Evolutionary conservation across 2,888 invertebrate genomes (phyloP).

Genomic region (Agriopis marginaria): DNA sequence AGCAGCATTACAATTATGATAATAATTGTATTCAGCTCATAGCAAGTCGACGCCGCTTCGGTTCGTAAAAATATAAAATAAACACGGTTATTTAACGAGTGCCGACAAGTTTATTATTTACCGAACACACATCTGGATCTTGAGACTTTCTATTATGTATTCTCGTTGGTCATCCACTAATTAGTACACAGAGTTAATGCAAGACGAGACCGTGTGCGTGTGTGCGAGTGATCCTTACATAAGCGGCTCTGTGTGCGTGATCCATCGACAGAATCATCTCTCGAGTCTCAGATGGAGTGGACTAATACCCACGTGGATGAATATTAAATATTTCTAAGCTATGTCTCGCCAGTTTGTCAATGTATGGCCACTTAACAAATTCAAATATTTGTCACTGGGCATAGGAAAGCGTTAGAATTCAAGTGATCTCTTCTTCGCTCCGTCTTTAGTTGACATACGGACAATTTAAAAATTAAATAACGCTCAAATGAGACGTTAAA

Average conservation of each 20-base stretch:
- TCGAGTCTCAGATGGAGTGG: conserved; percentile 26
- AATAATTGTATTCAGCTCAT: conserved; percentile 65
- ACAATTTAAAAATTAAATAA: conserved; percentile 84
- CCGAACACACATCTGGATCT: conserved; percentile 81
- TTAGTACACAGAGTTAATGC: conserved; percentile 84
- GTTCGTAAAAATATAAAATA: conserved; percentile 74
- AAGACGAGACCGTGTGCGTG: conserved; percentile 65
- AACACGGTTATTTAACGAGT: conserved; percentile 74
- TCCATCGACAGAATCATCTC: conserved; percentile 25
- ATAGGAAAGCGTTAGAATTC: conserved; percentile 86
- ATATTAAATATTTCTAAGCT: conserved; percentile 79
- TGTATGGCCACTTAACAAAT: conserved; percentile 85
- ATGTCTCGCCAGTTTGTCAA: conserved; percentile 78
- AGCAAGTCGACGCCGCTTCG: conserved; percentile 67
- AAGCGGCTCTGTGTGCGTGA: conserved; percentile 46
- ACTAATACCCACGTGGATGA: conserved; percentile 66
- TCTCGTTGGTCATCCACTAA: conserved; percentile 84
- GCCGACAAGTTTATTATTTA: conserved; percentile 78
- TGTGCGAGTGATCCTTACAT: conserved; percentile 24
- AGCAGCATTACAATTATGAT: conserved; percentile 64
- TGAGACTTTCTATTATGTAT: conserved; percentile 83
- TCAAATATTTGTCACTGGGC: conserved; percentile 84
- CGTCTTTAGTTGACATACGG: conserved; percentile 80
- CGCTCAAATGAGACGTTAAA: conserved; percentile 79
- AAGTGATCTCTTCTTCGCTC: conserved; percentile 80